phyloP scores from a whole-genome alignment of 2,113 vertebrate genomes.

The Apus apus region DNA sequence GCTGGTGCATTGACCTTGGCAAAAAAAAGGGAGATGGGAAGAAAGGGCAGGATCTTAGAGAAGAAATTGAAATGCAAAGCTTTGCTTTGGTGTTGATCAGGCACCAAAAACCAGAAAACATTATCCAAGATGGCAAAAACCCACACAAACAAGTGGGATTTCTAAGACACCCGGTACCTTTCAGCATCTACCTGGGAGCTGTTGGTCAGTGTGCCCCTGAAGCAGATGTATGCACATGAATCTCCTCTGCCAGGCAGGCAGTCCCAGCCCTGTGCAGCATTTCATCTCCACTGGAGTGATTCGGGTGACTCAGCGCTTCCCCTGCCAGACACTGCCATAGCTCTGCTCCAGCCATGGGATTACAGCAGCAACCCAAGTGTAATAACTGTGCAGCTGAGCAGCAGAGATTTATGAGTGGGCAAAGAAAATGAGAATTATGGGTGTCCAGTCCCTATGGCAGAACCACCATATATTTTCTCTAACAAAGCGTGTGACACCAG shows the following conservation, averaged over 20 bases:
- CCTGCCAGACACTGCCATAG: background rate
- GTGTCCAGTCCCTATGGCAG: constrained; percentile 65
- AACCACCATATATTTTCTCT: constrained; percentile 66
- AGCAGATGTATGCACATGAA: background rate
- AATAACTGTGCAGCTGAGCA: background rate
- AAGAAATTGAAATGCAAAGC: background rate
- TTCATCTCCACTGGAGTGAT: background rate
- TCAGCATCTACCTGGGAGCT: background rate
- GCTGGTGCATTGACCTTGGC: background rate
- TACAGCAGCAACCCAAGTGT: background rate
- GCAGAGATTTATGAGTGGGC: constrained; percentile 50
- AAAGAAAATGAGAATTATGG: constrained; percentile 62
- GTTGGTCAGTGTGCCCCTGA: background rate
- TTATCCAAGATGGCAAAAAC: background rate
- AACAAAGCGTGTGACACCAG: constrained; percentile 74
- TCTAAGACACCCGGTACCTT: background rate
- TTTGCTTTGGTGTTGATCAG: background rate
- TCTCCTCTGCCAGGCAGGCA: background rate
- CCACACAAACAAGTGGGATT: background rate
- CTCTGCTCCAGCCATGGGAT: background rate
- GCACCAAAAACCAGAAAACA: background rate
- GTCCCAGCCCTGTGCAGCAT: background rate
- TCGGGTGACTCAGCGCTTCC: constrained; percentile 43
- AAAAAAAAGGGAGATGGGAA: background rate
- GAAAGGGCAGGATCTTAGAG: background rate